These are phyloP conservation scores for Hirtodrosophila confusa DNA, from an alignment of 2,888 invertebrate genomes.

Conservation along the genomic window DNA sequence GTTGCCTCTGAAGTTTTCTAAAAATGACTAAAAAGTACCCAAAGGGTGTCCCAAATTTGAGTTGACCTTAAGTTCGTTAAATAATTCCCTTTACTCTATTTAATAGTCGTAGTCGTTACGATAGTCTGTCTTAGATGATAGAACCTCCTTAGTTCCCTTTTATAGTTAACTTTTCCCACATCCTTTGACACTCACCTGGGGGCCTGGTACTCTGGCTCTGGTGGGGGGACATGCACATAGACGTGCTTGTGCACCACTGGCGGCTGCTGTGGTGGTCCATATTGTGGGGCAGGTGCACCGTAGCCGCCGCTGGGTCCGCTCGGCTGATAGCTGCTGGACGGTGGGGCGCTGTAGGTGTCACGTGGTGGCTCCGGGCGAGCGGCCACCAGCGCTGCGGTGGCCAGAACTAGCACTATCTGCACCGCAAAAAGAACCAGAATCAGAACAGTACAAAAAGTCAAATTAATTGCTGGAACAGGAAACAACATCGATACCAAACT, in stretches of 20 bases:
- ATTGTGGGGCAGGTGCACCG: slow-evolving; percentile 87
- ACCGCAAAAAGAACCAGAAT: slow-evolving; percentile 23
- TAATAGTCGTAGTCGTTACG: too few relatives aligned
- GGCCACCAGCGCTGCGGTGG: slow-evolving; percentile 73
- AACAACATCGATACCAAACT: slow-evolving; percentile 2
- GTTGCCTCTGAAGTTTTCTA: too few relatives aligned
- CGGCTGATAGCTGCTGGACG: slow-evolving; percentile 83
- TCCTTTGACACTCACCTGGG: slow-evolving; percentile 85
- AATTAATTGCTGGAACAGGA: neutral
- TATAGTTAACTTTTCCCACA: too few relatives aligned
- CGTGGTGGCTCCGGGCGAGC: slow-evolving; percentile 83
- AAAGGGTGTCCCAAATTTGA: too few relatives aligned
- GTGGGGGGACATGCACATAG: slow-evolving; percentile 95
- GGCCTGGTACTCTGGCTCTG: slow-evolving; percentile 91
- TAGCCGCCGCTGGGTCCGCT: slow-evolving; percentile 84
- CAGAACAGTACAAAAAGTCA: slow-evolving; percentile 15
- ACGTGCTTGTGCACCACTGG: slow-evolving; percentile 95
- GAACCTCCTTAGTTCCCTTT: neutral
- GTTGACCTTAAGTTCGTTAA: too few relatives aligned
- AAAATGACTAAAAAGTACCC: too few relatives aligned
- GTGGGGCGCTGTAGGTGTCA: slow-evolving; percentile 80
- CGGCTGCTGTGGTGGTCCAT: slow-evolving; percentile 89
- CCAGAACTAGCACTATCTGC: slow-evolving; percentile 80
- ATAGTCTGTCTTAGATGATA: too few relatives aligned
- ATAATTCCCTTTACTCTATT: too few relatives aligned